Conservation (phyloP, 2,888 invertebrate genomes). For the Drosophila macrospina region DNA sequence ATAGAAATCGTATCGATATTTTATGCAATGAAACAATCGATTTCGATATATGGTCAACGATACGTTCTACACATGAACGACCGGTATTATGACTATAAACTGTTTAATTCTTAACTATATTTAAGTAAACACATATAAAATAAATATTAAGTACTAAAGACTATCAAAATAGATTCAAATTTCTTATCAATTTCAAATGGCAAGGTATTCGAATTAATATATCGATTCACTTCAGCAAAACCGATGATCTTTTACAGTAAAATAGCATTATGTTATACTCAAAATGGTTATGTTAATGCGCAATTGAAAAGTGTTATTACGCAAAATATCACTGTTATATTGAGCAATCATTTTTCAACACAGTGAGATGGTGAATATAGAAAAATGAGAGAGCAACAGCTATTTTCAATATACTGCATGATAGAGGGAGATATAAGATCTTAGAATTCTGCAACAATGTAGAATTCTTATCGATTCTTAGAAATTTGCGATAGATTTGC, state of each 20-base stretch:
- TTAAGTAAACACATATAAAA: background rate
- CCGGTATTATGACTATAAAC: background rate
- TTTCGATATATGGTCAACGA: conserved; percentile 24
- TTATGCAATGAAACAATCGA: conserved; percentile 6
- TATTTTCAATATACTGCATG: background rate
- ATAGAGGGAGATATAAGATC: background rate
- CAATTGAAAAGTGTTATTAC: background rate
- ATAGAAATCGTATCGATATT: conserved; percentile 34
- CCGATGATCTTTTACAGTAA: background rate
- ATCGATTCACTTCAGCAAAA: background rate
- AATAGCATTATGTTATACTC: conserved; percentile 30
- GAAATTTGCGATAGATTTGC: background rate
- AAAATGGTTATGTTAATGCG: conserved; percentile 3
- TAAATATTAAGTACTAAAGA: background rate
- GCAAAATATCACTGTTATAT: conserved; percentile 5
- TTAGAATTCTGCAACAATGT: conserved; percentile 4
- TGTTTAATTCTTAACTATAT: too few relatives aligned
- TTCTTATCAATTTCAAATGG: background rate
- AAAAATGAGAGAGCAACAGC: conserved; percentile 4
- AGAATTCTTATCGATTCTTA: conserved; percentile 1
- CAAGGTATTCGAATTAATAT: background rate
- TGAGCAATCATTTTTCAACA: background rate
- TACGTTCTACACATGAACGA: background rate
- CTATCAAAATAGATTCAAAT: too few relatives aligned
- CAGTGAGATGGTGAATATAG: background rate